Evolutionary conservation across 1,140 invertebrate genomes (phyloP).

Genomic region (Lasioglossum baleicum): DNA sequence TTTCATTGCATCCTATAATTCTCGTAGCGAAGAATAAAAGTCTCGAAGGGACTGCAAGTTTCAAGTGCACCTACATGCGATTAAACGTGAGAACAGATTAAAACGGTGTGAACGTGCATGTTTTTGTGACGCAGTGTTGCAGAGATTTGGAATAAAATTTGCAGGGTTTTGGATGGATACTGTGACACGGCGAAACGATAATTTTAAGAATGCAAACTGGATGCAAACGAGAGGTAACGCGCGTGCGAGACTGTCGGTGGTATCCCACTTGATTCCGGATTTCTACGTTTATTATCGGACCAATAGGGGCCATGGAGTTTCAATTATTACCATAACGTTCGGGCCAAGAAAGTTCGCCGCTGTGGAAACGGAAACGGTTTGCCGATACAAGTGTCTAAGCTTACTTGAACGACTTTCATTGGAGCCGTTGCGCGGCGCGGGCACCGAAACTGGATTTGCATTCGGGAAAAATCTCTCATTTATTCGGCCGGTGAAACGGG

Average conservation of each 20-base stretch:
- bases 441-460: conserved; percentile 47
- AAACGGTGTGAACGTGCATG: too few species aligned
- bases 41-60: too few species aligned
- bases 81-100: too few species aligned
- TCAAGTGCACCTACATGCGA: too few species aligned
- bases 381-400: conserved; percentile 51
- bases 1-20: too few species aligned
- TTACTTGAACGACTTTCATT: conserved; percentile 59
- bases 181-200: background rate
- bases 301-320: conserved; percentile 45
- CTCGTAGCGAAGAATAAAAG: too few species aligned
- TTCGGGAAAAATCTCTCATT: conserved; percentile 47
- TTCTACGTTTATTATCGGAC: conserved; percentile 14
- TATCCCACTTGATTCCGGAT: conserved; percentile 7
- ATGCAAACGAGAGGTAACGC: conserved; percentile 37
- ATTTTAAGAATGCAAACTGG: conserved; percentile 36
- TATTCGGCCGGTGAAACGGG: conserved; percentile 16
- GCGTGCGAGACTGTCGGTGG: background rate
- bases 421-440: conserved; percentile 35
- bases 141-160: too few species aligned
- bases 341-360: conserved; percentile 26
- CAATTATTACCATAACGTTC: conserved; percentile 58
- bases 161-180: background rate
- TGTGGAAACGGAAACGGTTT: conserved; percentile 23
- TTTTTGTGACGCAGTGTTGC: too few species aligned